These are phyloP conservation scores for Helarctos malayanus DNA, from an alignment of 2,797 vertebrate species.

Conservation along the genomic window DNA sequence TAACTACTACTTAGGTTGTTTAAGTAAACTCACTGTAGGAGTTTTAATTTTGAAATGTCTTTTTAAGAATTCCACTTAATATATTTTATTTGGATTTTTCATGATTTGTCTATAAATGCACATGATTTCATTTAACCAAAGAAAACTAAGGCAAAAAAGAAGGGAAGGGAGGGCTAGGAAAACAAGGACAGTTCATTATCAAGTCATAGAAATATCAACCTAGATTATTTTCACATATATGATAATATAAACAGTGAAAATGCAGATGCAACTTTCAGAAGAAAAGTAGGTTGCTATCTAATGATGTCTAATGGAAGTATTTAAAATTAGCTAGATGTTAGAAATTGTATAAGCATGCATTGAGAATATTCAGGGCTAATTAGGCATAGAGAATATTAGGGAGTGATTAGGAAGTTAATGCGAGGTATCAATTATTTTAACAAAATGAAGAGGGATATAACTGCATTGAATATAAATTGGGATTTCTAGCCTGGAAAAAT, in stretches of 20 bases:
- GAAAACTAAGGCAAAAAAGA: neutral
- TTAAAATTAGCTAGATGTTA: constrained; percentile 57
- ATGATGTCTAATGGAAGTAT: constrained; percentile 6
- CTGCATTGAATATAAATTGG: constrained; percentile 42
- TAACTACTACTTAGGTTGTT: neutral
- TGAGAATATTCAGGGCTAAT: constrained; percentile 62
- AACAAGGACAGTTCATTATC: neutral
- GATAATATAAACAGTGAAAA: neutral
- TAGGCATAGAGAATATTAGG: constrained; percentile 57
- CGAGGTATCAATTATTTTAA: constrained; percentile 47
- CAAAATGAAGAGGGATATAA: constrained; percentile 17
- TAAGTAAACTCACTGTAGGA: neutral
- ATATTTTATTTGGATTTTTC: neutral
- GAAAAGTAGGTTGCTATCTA: constrained; percentile 6
- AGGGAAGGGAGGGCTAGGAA: neutral
- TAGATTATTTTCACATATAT: neutral
- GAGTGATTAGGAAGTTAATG: constrained; percentile 67
- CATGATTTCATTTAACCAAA: neutral
- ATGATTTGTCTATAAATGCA: neutral
- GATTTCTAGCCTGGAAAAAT: neutral
- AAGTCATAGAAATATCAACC: neutral
- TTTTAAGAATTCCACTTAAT: neutral
- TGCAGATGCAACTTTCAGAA: neutral
- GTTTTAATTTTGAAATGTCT: constrained; percentile 10
- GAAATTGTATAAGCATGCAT: constrained; percentile 5